These are phyloP conservation scores for Jordanella pulchra DNA, from an alignment of 2,797 vertebrate genomes.

Conservation along the genomic window DNA sequence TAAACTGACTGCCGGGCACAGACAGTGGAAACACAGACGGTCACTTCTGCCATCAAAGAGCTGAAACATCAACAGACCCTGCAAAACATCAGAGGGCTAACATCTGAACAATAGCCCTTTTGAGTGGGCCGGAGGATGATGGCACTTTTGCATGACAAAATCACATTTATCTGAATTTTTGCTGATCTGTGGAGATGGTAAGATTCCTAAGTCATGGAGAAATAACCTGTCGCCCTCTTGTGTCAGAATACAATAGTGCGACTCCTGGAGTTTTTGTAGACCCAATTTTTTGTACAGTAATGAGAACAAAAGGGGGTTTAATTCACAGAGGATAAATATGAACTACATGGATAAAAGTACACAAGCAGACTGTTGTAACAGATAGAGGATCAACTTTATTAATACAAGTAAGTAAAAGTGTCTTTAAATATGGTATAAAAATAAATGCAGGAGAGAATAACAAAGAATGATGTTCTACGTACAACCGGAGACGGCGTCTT, in stretches of 20 bases:
- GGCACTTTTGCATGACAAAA: conserved; percentile 61
- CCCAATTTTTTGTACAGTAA: background rate
- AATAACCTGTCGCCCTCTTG: conserved; percentile 65
- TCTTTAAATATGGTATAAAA: conserved; percentile 99
- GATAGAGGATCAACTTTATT: conserved; percentile 88
- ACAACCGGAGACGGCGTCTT: conserved; percentile 84
- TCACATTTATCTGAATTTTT: conserved; percentile 50
- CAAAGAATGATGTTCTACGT: conserved; percentile 87
- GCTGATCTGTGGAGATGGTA: conserved; percentile 28
- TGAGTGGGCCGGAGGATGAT: conserved; percentile 43
- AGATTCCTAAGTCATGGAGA: conserved; percentile 16
- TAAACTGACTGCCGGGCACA: conserved; percentile 62
- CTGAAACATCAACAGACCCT: conserved; percentile 54
- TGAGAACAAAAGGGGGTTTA: background rate
- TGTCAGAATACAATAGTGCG: conserved; percentile 53
- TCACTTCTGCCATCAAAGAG: conserved; percentile 61
- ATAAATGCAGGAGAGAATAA: conserved; percentile 95
- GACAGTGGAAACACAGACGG: conserved; percentile 50
- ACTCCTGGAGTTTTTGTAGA: too few species aligned
- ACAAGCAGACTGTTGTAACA: conserved; percentile 65
- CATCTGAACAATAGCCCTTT: conserved; percentile 49
- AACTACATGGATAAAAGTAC: conserved; percentile 2
- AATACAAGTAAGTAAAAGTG: conserved; percentile 96
- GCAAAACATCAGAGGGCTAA: conserved; percentile 48
- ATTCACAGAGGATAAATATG: background rate